Conservation (phyloP, 2,888 invertebrate genomes). For the Tetramorium bicarinatum region DNA sequence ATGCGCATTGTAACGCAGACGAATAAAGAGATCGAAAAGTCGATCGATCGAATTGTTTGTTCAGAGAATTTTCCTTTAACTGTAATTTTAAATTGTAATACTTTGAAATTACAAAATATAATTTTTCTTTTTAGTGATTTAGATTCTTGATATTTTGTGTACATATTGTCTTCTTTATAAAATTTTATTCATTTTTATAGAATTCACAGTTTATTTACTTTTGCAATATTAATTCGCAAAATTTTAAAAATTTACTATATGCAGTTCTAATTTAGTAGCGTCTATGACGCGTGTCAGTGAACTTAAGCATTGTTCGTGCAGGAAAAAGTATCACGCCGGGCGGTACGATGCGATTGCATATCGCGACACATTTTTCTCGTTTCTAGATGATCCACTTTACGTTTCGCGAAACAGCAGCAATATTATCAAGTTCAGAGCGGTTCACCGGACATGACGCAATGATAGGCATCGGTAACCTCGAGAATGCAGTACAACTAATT, state of each 20-base stretch:
- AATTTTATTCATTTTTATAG: neutral
- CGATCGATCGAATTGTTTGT: neutral
- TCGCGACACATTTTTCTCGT: slow-evolving; percentile 67
- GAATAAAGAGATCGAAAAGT: neutral
- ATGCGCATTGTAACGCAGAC: neutral
- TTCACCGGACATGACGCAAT: slow-evolving; percentile 49
- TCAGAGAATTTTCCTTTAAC: neutral
- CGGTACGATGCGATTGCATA: slow-evolving; percentile 49
- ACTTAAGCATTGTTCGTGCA: slow-evolving; percentile 3
- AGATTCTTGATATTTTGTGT: neutral
- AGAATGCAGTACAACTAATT: slow-evolving; percentile 13
- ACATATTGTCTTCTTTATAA: neutral
- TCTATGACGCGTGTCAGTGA: neutral
- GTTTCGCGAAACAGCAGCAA: slow-evolving; percentile 16
- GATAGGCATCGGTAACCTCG: neutral
- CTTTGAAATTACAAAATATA: neutral
- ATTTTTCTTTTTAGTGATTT: neutral
- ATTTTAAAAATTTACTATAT: neutral
- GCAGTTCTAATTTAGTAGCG: neutral
- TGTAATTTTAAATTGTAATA: neutral
- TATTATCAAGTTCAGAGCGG: slow-evolving; percentile 63
- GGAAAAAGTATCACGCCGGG: neutral
- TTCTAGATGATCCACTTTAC: slow-evolving; percentile 55
- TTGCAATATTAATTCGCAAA: neutral
- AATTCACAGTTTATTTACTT: slow-evolving; percentile 12